A percentile compares a stretch with the other conserved stretches of the same genome.
Evolutionary conservation across 1,140 invertebrate species (phyloP).

Genomic region (Ectropis grisescens): DNA sequence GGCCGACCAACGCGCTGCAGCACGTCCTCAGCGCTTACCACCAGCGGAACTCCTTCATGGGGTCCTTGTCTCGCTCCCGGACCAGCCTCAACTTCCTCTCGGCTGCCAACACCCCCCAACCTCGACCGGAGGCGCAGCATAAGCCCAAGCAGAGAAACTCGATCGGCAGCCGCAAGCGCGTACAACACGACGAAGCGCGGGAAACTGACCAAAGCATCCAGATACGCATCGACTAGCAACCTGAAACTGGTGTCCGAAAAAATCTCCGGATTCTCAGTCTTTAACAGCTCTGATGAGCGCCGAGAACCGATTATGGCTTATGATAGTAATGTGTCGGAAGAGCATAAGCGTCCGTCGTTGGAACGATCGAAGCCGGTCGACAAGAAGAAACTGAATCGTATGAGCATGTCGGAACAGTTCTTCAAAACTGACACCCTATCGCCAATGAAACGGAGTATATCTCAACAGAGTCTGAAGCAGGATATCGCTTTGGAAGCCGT

Average conservation of each 20-base stretch:
- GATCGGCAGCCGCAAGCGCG: constrained; percentile 35
- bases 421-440: constrained; percentile 16
- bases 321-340: constrained; percentile 22
- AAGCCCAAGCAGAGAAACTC: constrained; percentile 28
- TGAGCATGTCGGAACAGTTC: constrained; percentile 41
- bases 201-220: constrained; percentile 31
- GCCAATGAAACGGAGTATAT: constrained; percentile 38
- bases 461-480: constrained; percentile 47
- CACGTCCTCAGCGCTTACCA: constrained; percentile 63
- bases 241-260: constrained; percentile 53
- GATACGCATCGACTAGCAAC: constrained; percentile 50
- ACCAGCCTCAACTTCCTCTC: constrained; percentile 60
- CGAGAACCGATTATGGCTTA: constrained; percentile 52
- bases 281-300: constrained; percentile 26
- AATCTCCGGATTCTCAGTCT: constrained; percentile 55
- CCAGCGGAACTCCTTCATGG: constrained; percentile 65
- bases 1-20: constrained; percentile 64
- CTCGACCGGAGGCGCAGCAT: constrained; percentile 36
- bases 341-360: constrained; percentile 5
- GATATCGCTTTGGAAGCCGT: constrained; percentile 49
- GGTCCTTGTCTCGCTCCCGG: constrained; percentile 63
- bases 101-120: constrained; percentile 26
- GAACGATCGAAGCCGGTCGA: constrained; percentile 26
- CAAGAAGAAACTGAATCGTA: constrained; percentile 31
- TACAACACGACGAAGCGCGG: constrained; percentile 35